Evolutionary conservation across 1,140 invertebrate genomes (phyloP).

Genomic region (Danaus plexippus): DNA sequence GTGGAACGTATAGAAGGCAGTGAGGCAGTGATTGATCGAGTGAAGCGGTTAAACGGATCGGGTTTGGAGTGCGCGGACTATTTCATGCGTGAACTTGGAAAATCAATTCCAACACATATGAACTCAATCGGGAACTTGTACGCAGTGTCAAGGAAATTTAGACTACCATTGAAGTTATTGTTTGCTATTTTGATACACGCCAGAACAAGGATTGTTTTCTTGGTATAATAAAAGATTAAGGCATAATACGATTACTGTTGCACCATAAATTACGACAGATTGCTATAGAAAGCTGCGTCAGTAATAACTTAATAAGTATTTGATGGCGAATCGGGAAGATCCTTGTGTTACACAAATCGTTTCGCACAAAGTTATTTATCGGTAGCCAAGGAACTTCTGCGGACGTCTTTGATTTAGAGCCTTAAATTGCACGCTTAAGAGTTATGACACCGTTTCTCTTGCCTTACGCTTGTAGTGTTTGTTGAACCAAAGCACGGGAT

Average conservation of each 20-base stretch:
- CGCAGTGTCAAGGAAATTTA: background rate
- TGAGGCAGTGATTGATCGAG: conserved; percentile 32
- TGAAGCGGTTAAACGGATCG: conserved; percentile 43
- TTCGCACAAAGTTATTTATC: conserved; percentile 58
- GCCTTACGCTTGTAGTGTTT: conserved; percentile 7
- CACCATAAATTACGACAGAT: no score
- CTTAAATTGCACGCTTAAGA: conserved; percentile 55
- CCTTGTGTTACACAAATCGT: conserved; percentile 55
- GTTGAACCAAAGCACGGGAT: no score
- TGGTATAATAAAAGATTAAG: no score
- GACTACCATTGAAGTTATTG: no score
- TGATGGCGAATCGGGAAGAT: conserved; percentile 13
- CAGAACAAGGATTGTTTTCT: no score
- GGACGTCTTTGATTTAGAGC: conserved; percentile 56
- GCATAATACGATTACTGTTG: no score
- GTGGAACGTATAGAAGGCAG: conserved; percentile 14
- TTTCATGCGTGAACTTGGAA: conserved; percentile 59
- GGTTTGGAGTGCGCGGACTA: conserved; percentile 49
- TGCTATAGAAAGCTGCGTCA: conserved; percentile 4
- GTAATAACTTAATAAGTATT: conserved; percentile 26
- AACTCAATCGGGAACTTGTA: conserved; percentile 29
- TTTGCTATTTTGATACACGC: no score
- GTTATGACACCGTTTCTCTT: conserved; percentile 35
- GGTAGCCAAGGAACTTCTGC: conserved; percentile 44
- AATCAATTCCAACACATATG: conserved; percentile 54